Conservation (phyloP, 2,113 vertebrate species). For the Hippocampus mohnikei region DNA sequence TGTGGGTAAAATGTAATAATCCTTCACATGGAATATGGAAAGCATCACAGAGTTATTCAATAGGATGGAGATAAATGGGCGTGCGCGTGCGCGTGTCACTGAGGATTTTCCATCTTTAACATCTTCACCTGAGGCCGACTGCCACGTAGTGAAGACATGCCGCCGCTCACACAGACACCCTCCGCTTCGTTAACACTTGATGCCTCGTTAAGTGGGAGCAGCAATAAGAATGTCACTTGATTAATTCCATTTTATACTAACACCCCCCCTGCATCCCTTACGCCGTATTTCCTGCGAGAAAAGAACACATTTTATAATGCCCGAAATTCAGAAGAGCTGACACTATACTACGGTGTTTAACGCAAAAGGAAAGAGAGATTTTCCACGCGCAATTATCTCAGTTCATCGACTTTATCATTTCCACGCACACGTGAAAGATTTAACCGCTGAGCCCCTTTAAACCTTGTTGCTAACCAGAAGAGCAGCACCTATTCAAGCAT, state of each 20-base stretch:
- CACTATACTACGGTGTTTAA: too few relatives aligned
- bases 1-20: conserved; percentile 76
- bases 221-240: background rate
- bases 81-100: conserved; percentile 17
- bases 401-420: too few relatives aligned
- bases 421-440: too few relatives aligned
- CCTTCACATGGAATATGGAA: conserved; percentile 71
- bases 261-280: too few relatives aligned
- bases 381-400: too few relatives aligned
- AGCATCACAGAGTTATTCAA: conserved; percentile 73
- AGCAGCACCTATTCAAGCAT: background rate
- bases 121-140: conserved; percentile 51
- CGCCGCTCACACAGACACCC: conserved; percentile 22
- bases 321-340: background rate
- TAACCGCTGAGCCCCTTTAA: too few relatives aligned
- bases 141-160: conserved; percentile 30
- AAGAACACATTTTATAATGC: background rate
- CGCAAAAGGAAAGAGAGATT: too few relatives aligned
- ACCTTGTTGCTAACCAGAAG: background rate
- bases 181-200: conserved; percentile 21
- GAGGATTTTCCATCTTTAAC: conserved; percentile 52
- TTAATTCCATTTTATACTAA: background rate
- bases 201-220: background rate
- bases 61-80: conserved; percentile 69
- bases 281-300: background rate